Evolutionary conservation across 2,113 vertebrate genomes (phyloP).

Genomic region (Muntiacus muntjak): DNA sequence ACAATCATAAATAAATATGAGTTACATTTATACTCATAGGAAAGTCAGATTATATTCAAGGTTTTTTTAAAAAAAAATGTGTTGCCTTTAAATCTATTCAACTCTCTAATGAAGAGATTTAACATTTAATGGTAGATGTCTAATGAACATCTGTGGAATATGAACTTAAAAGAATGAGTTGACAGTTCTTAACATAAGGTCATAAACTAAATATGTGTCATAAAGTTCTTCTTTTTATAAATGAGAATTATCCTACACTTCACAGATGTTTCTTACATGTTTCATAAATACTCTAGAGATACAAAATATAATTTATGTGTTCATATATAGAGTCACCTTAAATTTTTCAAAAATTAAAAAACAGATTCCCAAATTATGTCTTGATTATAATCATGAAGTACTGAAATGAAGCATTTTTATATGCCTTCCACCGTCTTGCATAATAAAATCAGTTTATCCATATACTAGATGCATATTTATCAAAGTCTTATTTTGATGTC

Average conservation of each 20-base stretch:
- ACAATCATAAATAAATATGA: slow-evolving; percentile 62
- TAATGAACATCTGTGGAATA: slow-evolving; percentile 45
- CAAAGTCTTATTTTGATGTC: background rate
- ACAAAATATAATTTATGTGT: slow-evolving; percentile 13
- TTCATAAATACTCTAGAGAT: slow-evolving; percentile 2
- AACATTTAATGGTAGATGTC: slow-evolving; percentile 22
- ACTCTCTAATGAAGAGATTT: slow-evolving; percentile 37
- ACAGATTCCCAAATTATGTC: background rate
- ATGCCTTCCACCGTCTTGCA: background rate
- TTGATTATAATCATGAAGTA: background rate
- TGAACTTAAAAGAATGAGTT: slow-evolving; percentile 43
- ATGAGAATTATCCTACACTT: background rate
- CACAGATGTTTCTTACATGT: slow-evolving; percentile 30
- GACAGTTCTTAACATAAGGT: slow-evolving; percentile 25
- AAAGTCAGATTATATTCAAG: slow-evolving; percentile 23
- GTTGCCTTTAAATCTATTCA: slow-evolving; percentile 32
- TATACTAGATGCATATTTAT: background rate
- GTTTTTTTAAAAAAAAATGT: background rate
- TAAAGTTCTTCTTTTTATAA: slow-evolving; percentile 25
- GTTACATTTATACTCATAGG: background rate
- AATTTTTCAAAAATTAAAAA: slow-evolving; percentile 19
- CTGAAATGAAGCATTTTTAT: background rate
- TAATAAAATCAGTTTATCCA: background rate
- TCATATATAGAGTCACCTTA: background rate
- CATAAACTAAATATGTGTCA: slow-evolving; percentile 39